phyloP scores from a whole-genome alignment of 2,888 invertebrate species.

The Dasypolia templi region DNA sequence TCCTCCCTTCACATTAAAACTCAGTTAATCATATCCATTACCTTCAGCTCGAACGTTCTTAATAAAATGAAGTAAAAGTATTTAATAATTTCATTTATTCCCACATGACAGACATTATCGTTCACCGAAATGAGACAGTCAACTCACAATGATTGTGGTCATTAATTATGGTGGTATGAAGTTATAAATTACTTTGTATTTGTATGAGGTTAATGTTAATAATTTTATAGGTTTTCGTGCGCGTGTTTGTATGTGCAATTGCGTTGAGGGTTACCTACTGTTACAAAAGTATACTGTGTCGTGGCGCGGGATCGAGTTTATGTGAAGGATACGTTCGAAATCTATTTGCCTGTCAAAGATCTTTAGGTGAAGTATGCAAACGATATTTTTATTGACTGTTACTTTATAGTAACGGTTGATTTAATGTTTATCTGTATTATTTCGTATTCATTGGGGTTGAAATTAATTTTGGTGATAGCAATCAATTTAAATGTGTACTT shows the following conservation, averaged over 20 bases:
- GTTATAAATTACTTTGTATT: conserved; percentile 55
- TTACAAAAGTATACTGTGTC: not conserved
- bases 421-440: not conserved
- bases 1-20: conserved; percentile 51
- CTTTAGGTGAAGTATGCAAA: not conserved
- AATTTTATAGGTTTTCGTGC: conserved; percentile 14
- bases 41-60: conserved; percentile 35
- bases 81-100: conserved; percentile 54
- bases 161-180: conserved; percentile 43
- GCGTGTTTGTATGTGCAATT: not conserved
- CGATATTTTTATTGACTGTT: not conserved
- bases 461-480: not conserved
- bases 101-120: conserved; percentile 35
- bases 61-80: conserved; percentile 39
- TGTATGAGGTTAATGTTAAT: conserved; percentile 19
- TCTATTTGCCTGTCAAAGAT: not conserved
- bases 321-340: not conserved
- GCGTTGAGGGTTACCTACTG: not conserved
- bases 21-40: conserved; percentile 47
- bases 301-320: not conserved
- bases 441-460: not conserved
- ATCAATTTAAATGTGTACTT: not conserved
- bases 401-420: not conserved
- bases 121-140: conserved; percentile 50
- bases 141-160: conserved; percentile 46